Evolutionary conservation across 2,113 vertebrate species (phyloP).

Genomic region (Sterrhoptilus dennistouni): DNA sequence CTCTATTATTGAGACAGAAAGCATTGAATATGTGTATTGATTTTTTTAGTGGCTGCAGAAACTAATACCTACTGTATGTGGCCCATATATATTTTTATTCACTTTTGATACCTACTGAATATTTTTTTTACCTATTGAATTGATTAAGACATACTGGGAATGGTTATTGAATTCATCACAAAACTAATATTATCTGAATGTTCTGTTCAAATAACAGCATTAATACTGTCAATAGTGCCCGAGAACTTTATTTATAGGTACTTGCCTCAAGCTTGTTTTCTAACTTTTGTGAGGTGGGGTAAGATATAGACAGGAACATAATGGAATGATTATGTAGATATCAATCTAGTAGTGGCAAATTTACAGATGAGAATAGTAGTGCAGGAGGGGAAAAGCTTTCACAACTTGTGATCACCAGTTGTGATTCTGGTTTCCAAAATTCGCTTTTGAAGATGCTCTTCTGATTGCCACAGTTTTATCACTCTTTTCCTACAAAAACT

Average conservation of each 20-base stretch:
- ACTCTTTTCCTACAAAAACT: not conserved
- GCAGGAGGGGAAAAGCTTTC: not conserved
- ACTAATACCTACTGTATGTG: not conserved
- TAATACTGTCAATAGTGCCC: not conserved
- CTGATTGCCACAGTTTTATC: not conserved
- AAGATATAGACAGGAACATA: not conserved
- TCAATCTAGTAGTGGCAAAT: not conserved
- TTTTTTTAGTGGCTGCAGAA: not conserved
- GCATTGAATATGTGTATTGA: not conserved
- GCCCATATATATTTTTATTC: not conserved
- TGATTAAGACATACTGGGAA: not conserved
- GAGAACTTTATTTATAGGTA: not conserved
- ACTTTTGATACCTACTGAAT: not conserved
- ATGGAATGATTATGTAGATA: not conserved
- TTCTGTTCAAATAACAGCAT: not conserved
- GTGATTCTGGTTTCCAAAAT: not conserved
- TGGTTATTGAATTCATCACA: not conserved
- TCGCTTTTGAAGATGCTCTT: not conserved
- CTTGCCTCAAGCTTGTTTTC: not conserved
- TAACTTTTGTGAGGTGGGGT: not conserved
- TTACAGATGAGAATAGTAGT: not conserved
- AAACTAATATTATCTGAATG: not conserved
- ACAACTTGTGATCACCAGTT: not conserved
- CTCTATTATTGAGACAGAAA: not conserved
- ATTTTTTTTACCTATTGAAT: not conserved